Base-by-base conservation (phyloP, 1,140 invertebrate species). In the Diuraphis noxia region DNA sequence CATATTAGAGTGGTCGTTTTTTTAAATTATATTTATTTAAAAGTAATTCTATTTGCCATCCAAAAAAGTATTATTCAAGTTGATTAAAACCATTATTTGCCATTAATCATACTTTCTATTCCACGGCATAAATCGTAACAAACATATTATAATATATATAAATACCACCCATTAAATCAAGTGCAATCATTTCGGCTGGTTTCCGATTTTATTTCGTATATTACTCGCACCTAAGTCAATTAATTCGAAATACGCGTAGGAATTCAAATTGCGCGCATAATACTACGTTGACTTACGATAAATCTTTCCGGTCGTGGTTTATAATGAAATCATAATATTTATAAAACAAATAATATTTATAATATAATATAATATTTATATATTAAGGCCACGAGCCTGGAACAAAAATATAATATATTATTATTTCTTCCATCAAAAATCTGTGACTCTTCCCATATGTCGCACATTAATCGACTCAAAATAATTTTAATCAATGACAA, bases 11-110 rank as follows among this genome's bases (percentile, higher is more conserved):
- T n/a, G 30, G 56, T n/a, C 30, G 56, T 72, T 72, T 72, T 72
- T 72, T 72, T n/a, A 72, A 72, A 72, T 72, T 72, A 72, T 72
- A 72, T 72, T 72, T 72, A 72, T 72, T 72, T 72, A 72, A 72
- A 72, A 72, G 56, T n/a, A 72, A 72, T 72, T 72, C 30, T n/a
- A 72, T 72, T 72, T n/a, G 13, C 56, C n/a, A n/a, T 72, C 13
- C 30, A 7, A 72, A 72, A 72, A 72, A 72, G 19, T 72, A 13
- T 72, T n/a, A 72, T 72, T 72, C 13, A 72, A 72, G 56, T 72
- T 72, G 56, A 72, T 72, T 72, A 72, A 72, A 72, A 72, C 30
- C 56, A 72, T n/a, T 72, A 72, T 72, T 72, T 72, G 56, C 30
- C 56, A 72, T 72, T 72, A 72, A n/a, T 13, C 56, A 72, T 72